These are phyloP conservation scores for Agrochola litura DNA, from an alignment of 2,888 invertebrate genomes.

Conservation along the genomic window DNA sequence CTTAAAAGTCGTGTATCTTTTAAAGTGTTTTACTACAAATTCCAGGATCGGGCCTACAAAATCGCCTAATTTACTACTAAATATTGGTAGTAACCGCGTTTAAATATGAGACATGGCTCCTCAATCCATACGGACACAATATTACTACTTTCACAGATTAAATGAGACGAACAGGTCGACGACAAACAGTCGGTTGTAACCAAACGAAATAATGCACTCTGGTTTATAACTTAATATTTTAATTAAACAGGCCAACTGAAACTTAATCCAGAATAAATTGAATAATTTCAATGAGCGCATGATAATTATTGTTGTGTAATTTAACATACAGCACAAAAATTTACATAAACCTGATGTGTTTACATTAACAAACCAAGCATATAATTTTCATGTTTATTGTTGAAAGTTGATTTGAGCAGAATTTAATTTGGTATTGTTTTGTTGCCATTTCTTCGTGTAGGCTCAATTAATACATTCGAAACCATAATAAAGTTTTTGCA, in stretches of 20 bases:
- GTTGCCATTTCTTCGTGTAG: background rate
- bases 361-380: background rate
- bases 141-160: background rate
- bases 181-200: background rate
- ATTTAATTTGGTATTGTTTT: background rate
- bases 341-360: background rate
- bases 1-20: too few species aligned
- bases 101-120: too few species aligned
- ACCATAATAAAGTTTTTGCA: background rate
- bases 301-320: too few species aligned
- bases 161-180: too few species aligned
- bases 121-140: too few species aligned
- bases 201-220: background rate
- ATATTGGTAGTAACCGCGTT: too few species aligned
- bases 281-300: background rate
- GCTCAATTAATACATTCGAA: background rate
- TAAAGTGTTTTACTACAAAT: too few species aligned
- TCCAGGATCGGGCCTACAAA: too few species aligned
- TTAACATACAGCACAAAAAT: background rate
- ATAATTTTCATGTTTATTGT: background rate
- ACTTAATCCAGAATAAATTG: background rate
- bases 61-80: too few species aligned
- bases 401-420: background rate
- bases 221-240: background rate
- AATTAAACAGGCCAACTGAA: background rate